Base-by-base conservation (phyloP, 2,888 invertebrate species). In the Tanypteryx hageni region DNA sequence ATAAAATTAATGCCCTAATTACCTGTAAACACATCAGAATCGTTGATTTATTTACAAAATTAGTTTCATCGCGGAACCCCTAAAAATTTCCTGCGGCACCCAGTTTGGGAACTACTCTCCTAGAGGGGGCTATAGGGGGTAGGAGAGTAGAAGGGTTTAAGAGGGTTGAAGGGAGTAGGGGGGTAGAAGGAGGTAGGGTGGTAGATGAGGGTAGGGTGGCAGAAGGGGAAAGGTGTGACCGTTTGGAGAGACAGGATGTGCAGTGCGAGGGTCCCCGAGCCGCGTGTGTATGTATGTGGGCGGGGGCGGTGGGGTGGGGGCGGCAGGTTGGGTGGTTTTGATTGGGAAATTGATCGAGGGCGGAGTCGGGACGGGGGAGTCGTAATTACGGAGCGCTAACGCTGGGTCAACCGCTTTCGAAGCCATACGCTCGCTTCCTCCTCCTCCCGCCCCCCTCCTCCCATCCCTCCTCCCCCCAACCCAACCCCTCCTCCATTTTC, bases 371-470 rank as follows among this genome's bases (percentile, higher is more conserved):
- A 13, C 27, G 22, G 61, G 64, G 89, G 27, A 68, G 44, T 89
- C 89, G 89, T 64, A 89, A 89, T 89, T 89, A 89, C 89, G 61
- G 64, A 68, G 44, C 64, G 89, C 89, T 64, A 89, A 89, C 64
- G 89, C 89, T 89, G 89, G 89, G 89, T 89, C 89, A 89, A 89
- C 89, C 89, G 89, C 89, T 89, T 89, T 89, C 89, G 64, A 89
- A 89, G 89, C 89, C 64, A 89, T 89, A 64, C 64, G 27, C 61
- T 61, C 31, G 8, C 86, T 16, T 61, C 61, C 18, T n/a, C 4
- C 27, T n/a, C 27, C 76, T 27, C 14, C n/a, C 76, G 16, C 76
- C n/a, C 18, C 13, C 83, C 57, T 1, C 3, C 83, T 16, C 5
- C 83, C 18, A 18, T n/a, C 56, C 18, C 14, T 44, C 16, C 0